Evolutionary conservation across 2,888 invertebrate species (phyloP).

Genomic region (Podabrus alpinus): DNA sequence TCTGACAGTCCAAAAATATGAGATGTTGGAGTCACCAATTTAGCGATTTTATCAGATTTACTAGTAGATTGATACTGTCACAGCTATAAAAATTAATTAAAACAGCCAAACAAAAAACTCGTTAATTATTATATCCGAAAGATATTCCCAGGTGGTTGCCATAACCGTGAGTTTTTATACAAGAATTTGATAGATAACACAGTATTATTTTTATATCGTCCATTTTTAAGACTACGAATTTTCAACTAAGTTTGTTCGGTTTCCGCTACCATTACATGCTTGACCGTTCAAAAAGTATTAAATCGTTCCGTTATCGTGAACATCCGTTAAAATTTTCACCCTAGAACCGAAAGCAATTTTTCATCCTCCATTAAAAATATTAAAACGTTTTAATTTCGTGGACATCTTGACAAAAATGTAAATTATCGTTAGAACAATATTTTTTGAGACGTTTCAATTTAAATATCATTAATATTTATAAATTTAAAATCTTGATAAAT

Average conservation of each 20-base stretch:
- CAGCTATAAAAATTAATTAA: neutral
- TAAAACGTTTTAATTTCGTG: neutral
- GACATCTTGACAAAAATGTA: neutral
- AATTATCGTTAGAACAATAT: neutral
- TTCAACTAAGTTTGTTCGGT: neutral
- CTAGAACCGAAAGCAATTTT: neutral
- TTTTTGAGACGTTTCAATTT: neutral
- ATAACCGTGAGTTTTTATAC: neutral
- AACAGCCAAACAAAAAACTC: neutral
- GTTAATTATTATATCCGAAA: neutral
- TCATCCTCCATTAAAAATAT: neutral
- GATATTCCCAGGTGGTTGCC: neutral
- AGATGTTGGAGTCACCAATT: neutral
- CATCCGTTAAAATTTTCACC: neutral
- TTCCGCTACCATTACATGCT: neutral
- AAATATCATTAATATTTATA: neutral
- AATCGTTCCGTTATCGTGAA: neutral
- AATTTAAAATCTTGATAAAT: neutral
- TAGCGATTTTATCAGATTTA: neutral
- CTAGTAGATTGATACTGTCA: neutral
- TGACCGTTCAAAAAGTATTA: neutral
- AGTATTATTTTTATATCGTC: too few species aligned
- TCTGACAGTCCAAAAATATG: neutral
- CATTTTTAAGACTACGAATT: neutral
- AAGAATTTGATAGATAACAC: too few species aligned